A percentile compares a stretch with the other conserved stretches of the same genome.
Conservation (phyloP, 1,140 invertebrate species). For the Ooceraea biroi region DNA sequence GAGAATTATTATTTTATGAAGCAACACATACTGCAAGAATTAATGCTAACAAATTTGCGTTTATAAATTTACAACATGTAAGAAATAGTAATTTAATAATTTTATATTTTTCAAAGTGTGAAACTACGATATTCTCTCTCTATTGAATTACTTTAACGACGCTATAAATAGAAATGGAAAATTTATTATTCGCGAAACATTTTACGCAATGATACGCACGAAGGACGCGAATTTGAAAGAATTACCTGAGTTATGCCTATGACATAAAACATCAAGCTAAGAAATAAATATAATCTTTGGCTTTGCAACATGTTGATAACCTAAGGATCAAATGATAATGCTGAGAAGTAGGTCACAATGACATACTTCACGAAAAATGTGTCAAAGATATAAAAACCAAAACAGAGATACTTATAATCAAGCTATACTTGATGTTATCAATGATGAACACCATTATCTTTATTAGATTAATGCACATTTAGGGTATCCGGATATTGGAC, state of each 20-base stretch:
- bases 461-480: background rate
- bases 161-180: no score
- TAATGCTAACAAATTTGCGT: background rate
- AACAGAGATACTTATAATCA: no score
- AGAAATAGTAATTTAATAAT: background rate
- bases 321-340: conserved; percentile 24
- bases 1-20: background rate
- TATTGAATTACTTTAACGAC: no score
- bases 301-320: background rate
- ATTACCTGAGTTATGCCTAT: background rate
- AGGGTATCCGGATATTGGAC: background rate
- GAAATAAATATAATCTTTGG: background rate
- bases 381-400: background rate
- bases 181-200: background rate
- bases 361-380: no score
- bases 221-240: background rate
- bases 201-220: background rate
- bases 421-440: no score
- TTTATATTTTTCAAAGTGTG: background rate
- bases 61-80: background rate
- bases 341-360: background rate
- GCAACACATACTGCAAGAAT: background rate
- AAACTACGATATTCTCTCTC: no score
- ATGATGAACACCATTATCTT: no score
- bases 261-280: background rate